phyloP scores from a whole-genome alignment of 2,888 invertebrate genomes.

The Polyommatus icarus region DNA sequence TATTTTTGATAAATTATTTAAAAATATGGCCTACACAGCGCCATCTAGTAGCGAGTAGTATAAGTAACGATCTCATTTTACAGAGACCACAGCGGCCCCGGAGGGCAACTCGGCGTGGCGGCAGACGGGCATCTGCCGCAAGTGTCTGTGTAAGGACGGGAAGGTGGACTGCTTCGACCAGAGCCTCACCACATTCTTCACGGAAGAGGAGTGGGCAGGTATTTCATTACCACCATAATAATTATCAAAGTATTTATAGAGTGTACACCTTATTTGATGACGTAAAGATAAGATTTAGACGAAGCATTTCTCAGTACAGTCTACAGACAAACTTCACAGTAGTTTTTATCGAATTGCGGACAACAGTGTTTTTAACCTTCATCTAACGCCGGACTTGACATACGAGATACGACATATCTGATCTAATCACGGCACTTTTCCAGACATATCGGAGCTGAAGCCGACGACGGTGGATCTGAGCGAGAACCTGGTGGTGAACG shows the following conservation, averaged over 20 bases:
- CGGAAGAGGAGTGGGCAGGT: constrained; percentile 78
- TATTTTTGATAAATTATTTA: not conserved
- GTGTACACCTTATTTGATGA: no score
- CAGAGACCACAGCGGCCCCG: constrained; percentile 42
- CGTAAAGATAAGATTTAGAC: no score
- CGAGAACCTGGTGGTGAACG: constrained; percentile 65
- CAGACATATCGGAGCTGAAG: constrained; percentile 58
- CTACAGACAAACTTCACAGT: no score
- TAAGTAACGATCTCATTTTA: constrained; percentile 41
- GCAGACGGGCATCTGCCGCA: constrained; percentile 73
- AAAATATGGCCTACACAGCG: constrained; percentile 34
- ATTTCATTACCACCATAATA: not conserved
- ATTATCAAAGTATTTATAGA: no score
- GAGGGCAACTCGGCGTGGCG: constrained; percentile 45
- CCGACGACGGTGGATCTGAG: constrained; percentile 68
- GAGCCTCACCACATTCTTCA: constrained; percentile 73
- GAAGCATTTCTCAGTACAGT: no score
- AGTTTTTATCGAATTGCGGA: no score
- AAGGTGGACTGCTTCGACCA: constrained; percentile 79
- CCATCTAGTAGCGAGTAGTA: constrained; percentile 46
- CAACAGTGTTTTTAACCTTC: no score
- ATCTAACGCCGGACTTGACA: no score
- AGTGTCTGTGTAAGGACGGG: constrained; percentile 73
- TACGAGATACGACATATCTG: no score
- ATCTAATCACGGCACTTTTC: not conserved